Conservation (phyloP, 2,888 invertebrate species). For the Agonum fuliginosum region DNA sequence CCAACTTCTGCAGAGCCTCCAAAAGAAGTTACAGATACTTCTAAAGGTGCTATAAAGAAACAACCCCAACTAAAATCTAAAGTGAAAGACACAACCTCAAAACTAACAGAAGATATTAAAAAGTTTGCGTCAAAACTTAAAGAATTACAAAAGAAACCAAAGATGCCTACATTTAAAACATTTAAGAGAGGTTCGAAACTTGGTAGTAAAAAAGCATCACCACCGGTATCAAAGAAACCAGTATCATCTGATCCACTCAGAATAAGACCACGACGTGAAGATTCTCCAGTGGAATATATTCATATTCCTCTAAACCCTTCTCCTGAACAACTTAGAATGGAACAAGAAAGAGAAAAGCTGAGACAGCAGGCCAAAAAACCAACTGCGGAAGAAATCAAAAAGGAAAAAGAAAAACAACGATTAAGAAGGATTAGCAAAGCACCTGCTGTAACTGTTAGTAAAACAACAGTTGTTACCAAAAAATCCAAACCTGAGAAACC, state of each 20-base stretch:
- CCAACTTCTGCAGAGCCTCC: neutral
- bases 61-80: slow-evolving; percentile 34
- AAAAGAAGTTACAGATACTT: neutral
- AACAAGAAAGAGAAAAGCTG: slow-evolving; percentile 44
- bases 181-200: slow-evolving; percentile 45
- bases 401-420: slow-evolving; percentile 23
- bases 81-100: slow-evolving; percentile 29
- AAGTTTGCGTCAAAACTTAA: slow-evolving; percentile 49
- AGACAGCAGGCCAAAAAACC: slow-evolving; percentile 3
- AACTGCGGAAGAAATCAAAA: slow-evolving; percentile 7
- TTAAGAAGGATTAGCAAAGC: slow-evolving; percentile 20
- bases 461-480: slow-evolving; percentile 6
- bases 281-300: slow-evolving; percentile 57
- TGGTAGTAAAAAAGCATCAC: slow-evolving; percentile 42
- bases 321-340: slow-evolving; percentile 33
- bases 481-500: slow-evolving; percentile 20
- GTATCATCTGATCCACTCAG: slow-evolving; percentile 2
- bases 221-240: slow-evolving; percentile 44
- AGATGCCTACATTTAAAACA: slow-evolving; percentile 56
- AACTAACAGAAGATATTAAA: slow-evolving; percentile 48
- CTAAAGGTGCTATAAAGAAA: slow-evolving; percentile 55
- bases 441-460: neutral
- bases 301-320: slow-evolving; percentile 49
- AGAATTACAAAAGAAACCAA: slow-evolving; percentile 49
- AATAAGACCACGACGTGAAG: slow-evolving; percentile 31